Percentiles rank a stretch among this genome's conserved stretches.
Conservation (phyloP, 53 echinoderm and acorn worm species). For the Actinopyga echinites region DNA sequence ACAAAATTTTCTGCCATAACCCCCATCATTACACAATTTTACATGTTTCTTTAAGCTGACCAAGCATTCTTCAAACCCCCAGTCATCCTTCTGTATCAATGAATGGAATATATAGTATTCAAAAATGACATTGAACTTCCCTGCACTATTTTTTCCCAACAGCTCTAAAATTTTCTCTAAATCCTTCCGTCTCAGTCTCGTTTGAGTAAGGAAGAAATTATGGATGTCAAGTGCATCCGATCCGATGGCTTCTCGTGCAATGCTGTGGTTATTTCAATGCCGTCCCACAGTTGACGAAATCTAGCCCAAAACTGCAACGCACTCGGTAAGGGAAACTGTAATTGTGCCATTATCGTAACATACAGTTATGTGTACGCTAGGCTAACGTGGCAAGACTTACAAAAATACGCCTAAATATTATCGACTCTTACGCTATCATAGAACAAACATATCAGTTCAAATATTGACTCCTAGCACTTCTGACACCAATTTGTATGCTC, state of each 20-base stretch:
- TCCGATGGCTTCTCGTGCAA: slow-evolving; percentile 20
- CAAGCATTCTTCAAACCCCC: slow-evolving; percentile 30
- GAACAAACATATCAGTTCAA: no score
- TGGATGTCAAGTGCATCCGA: slow-evolving; percentile 39
- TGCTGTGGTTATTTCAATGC: slow-evolving; percentile 53
- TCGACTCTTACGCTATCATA: no score
- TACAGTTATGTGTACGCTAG: no score
- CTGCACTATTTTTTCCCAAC: slow-evolving; percentile 47
- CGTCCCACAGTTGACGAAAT: slow-evolving; percentile 63
- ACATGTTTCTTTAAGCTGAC: slow-evolving; percentile 20
- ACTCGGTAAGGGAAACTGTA: no score
- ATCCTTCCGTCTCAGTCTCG: slow-evolving; percentile 43
- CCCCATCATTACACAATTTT: no score
- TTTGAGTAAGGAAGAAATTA: slow-evolving; percentile 38
- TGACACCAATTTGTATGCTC: no score
- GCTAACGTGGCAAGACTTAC: no score
- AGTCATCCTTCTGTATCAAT: slow-evolving; percentile 3
- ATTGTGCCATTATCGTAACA: no score
- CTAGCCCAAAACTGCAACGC: no score
- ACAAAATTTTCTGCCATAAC: slow-evolving; percentile 5
- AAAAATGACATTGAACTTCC: slow-evolving; percentile 33
- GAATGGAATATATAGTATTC: slow-evolving; percentile 45
- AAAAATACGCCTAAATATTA: no score
- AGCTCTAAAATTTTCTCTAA: slow-evolving; percentile 30
- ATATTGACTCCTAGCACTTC: no score